Conservation (phyloP, 1,140 invertebrate genomes). For the Monomorium pharaonis region DNA sequence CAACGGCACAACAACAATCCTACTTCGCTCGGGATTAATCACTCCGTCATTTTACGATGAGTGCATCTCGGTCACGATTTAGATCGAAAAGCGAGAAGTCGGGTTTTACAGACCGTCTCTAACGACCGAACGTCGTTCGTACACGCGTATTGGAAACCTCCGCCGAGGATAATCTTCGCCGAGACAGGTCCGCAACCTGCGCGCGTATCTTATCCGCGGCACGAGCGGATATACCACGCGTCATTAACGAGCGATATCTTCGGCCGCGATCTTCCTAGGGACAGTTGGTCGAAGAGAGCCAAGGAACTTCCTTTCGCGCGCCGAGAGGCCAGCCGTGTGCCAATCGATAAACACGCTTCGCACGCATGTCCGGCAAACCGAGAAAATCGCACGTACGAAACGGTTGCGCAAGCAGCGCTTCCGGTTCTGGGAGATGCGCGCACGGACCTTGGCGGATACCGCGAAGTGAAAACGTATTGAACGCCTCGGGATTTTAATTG, state of each 20-base stretch:
- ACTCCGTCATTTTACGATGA: background rate
- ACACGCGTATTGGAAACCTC: background rate
- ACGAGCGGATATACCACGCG: slow-evolving; percentile 3
- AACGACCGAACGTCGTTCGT: background rate
- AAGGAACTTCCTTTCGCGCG: slow-evolving; percentile 51
- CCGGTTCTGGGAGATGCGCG: slow-evolving; percentile 59
- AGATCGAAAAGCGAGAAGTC: background rate
- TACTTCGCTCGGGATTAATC: background rate
- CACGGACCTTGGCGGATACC: slow-evolving; percentile 63
- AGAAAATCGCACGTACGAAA: slow-evolving; percentile 55
- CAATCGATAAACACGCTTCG: slow-evolving; percentile 52
- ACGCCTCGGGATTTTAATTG: slow-evolving; percentile 8
- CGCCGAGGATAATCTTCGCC: background rate
- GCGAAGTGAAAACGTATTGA: slow-evolving; percentile 54
- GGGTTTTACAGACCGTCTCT: background rate
- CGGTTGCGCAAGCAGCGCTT: slow-evolving; percentile 67
- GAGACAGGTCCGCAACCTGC: slow-evolving; percentile 15
- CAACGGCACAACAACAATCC: background rate
- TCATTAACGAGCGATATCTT: slow-evolving; percentile 44
- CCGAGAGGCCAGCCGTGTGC: background rate
- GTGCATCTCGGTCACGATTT: background rate
- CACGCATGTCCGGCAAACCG: slow-evolving; percentile 36
- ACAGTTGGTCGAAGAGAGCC: slow-evolving; percentile 27
- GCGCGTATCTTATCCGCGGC: background rate
- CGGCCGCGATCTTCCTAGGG: slow-evolving; percentile 18